phyloP scores from a whole-genome alignment of 2,797 vertebrate species.

The Rousettus madagascariensis region DNA sequence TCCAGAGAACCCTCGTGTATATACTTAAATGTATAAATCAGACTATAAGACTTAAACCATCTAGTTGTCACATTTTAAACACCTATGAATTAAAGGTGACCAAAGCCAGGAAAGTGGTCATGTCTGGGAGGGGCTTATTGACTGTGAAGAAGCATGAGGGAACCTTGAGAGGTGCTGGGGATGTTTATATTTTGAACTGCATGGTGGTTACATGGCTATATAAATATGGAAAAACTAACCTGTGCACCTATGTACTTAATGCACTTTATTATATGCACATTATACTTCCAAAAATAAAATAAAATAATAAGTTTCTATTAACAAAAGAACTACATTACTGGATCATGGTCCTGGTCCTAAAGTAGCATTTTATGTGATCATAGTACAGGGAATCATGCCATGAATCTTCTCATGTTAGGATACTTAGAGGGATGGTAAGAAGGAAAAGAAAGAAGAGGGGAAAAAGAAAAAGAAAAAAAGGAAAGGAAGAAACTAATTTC shows the following conservation, averaged over 20 bases:
- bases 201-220: not conserved
- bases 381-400: constrained; percentile 13
- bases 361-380: not conserved
- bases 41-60: constrained; percentile 22
- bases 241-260: not conserved
- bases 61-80: not conserved
- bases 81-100: constrained; percentile 24
- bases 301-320: not conserved
- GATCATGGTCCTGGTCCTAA: not conserved
- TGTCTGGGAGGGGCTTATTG: not conserved
- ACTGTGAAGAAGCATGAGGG: not conserved
- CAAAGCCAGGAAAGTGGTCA: constrained; percentile 9
- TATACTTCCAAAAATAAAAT: not conserved
- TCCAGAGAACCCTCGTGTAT: not conserved
- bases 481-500: not conserved
- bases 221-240: not conserved
- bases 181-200: not conserved
- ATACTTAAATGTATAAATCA: not conserved
- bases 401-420: not conserved
- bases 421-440: not conserved
- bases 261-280: not conserved
- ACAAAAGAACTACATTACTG: not conserved
- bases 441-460: not conserved
- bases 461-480: not conserved
- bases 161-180: not conserved